These are phyloP conservation scores for Strix occidentalis DNA, from an alignment of 2,797 vertebrate genomes.

Conservation along the genomic window DNA sequence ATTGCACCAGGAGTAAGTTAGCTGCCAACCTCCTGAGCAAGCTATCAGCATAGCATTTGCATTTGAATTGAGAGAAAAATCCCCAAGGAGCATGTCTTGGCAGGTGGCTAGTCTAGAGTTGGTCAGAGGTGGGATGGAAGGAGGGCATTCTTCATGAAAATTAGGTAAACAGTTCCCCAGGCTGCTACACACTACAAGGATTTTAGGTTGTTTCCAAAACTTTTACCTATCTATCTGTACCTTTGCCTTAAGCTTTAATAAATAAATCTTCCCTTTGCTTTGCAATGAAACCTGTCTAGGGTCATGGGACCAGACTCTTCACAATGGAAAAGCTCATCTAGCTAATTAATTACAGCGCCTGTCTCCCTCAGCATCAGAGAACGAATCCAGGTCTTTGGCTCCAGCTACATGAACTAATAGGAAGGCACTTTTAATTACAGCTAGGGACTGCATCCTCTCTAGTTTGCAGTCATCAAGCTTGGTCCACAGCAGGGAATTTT, in stretches of 20 bases:
- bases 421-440: slow-evolving; percentile 24
- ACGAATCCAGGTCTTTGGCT: slow-evolving; percentile 2
- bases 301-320: background rate
- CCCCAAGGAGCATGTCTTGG: slow-evolving; percentile 48
- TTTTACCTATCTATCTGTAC: background rate
- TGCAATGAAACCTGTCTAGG: background rate
- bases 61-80: slow-evolving; percentile 62
- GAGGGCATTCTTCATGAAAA: slow-evolving; percentile 43
- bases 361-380: background rate
- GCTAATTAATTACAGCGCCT: slow-evolving; percentile 48
- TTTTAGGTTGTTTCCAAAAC: slow-evolving; percentile 66
- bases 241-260: slow-evolving; percentile 53
- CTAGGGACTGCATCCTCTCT: background rate
- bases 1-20: background rate
- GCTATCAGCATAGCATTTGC: slow-evolving; percentile 55
- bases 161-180: slow-evolving; percentile 43
- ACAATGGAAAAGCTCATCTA: slow-evolving; percentile 34
- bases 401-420: background rate
- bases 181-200: slow-evolving; percentile 22
- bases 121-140: slow-evolving; percentile 64
- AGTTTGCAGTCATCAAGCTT: background rate
- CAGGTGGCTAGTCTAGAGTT: slow-evolving; percentile 56
- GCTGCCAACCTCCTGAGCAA: slow-evolving; percentile 46
- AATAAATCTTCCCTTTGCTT: slow-evolving; percentile 8
- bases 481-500: background rate